phyloP scores from a whole-genome alignment of 2,113 vertebrate species.

The Lichenostomus cassidix region DNA sequence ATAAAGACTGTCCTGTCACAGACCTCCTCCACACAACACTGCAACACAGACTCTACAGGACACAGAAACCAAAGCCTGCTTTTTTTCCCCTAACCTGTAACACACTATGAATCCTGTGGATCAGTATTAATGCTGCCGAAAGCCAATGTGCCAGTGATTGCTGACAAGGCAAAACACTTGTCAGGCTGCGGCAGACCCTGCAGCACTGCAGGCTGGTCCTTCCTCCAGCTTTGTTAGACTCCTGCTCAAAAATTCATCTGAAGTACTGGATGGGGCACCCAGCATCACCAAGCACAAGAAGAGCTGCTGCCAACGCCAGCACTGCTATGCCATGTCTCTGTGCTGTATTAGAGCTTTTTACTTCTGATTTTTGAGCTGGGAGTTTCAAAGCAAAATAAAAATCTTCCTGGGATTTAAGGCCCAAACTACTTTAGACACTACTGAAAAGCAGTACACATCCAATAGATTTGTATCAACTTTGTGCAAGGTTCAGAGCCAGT shows the following conservation, averaged over 20 bases:
- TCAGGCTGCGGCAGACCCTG: neutral
- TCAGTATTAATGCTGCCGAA: neutral
- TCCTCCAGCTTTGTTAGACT: neutral
- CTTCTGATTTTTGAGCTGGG: neutral
- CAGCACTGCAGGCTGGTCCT: neutral
- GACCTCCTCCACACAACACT: neutral
- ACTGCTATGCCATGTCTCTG: neutral
- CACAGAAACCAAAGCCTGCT: neutral
- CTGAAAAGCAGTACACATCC: neutral
- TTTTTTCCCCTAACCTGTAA: neutral
- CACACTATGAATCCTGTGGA: neutral
- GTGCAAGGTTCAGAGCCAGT: neutral
- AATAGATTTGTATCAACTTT: neutral
- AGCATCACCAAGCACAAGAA: neutral
- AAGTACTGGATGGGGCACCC: neutral
- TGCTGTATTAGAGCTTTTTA: neutral
- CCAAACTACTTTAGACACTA: neutral
- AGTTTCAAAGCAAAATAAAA: neutral
- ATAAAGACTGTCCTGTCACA: rapidly evolving
- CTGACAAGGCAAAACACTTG: neutral
- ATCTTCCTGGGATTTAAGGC: neutral
- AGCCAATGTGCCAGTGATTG: rapidly evolving
- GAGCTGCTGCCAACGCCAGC: neutral
- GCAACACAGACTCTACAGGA: rapidly evolving
- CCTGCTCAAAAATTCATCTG: neutral